Conservation (phyloP, 2,888 invertebrate genomes). For the Hypomecis atomaria region DNA sequence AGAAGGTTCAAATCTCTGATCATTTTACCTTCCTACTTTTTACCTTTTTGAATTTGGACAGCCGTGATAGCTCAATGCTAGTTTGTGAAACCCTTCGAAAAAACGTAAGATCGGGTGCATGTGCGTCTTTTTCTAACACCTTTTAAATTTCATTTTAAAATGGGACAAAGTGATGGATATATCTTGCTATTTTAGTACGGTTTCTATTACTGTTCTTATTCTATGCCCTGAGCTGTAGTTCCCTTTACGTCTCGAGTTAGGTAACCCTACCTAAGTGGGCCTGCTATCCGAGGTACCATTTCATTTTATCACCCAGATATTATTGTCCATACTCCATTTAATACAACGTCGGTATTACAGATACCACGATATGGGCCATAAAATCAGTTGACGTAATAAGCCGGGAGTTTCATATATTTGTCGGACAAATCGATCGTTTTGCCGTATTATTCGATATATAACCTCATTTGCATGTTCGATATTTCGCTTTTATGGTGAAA, state of each 20-base stretch:
- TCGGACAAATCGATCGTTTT: constrained; percentile 73
- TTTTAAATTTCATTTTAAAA: no score
- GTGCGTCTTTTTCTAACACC: no score
- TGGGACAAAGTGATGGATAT: no score
- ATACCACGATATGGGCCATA: constrained; percentile 73
- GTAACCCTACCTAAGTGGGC: constrained; percentile 67
- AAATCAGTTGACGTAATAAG: constrained; percentile 75
- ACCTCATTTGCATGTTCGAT: constrained; percentile 65
- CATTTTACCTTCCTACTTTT: no score
- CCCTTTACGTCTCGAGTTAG: neutral
- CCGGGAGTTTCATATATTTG: constrained; percentile 73
- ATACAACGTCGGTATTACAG: constrained; percentile 73
- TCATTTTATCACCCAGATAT: constrained; percentile 73
- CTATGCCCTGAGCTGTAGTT: no score
- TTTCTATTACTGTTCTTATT: no score
- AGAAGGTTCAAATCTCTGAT: no score
- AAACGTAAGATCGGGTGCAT: no score
- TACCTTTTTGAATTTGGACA: no score
- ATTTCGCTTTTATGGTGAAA: constrained; percentile 61
- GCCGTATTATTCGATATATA: constrained; percentile 59
- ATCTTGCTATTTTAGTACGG: no score
- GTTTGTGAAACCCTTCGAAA: no score
- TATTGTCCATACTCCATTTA: constrained; percentile 66
- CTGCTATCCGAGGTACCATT: constrained; percentile 64
- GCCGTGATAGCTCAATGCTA: no score